Conservation (phyloP, 2,888 invertebrate species). For the Oxycera nigricornis region DNA sequence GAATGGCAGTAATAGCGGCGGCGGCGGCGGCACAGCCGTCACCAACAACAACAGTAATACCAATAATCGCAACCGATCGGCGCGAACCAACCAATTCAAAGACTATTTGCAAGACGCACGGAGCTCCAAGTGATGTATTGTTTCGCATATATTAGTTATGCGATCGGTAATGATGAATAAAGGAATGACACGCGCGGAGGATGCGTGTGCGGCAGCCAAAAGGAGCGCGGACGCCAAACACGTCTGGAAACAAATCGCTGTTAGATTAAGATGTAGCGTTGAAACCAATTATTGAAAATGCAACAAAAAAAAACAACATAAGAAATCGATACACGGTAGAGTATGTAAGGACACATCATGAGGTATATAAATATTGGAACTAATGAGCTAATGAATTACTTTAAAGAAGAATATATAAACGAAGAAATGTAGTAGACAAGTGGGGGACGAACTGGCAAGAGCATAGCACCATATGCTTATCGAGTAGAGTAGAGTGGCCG, state of each 20-base stretch:
- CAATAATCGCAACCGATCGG: conserved; percentile 55
- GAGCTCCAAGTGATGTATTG: conserved; percentile 44
- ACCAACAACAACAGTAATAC: conserved; percentile 51
- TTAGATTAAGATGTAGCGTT: conserved; percentile 33
- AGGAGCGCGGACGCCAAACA: not conserved
- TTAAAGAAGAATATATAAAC: not conserved
- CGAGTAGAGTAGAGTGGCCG: not conserved
- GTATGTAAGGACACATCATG: conserved; percentile 16
- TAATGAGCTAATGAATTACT: conserved; percentile 30
- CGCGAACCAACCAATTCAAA: conserved; percentile 44
- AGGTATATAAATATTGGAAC: conserved; percentile 17
- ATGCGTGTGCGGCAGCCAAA: not conserved
- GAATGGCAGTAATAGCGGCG: conserved; percentile 46
- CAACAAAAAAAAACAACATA: not conserved
- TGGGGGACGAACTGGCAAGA: not conserved
- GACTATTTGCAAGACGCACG: conserved; percentile 42
- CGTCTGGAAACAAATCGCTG: conserved; percentile 21
- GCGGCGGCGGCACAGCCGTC: conserved; percentile 17
- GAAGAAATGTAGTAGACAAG: conserved; percentile 14
- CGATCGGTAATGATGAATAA: conserved; percentile 33
- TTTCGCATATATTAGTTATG: conserved; percentile 38
- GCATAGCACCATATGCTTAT: not conserved
- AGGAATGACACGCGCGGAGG: conserved; percentile 8
- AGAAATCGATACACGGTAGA: conserved; percentile 18
- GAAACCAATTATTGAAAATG: conserved; percentile 14